Conservation (phyloP, 2,888 invertebrate genomes). For the Drosophila emarginata region DNA sequence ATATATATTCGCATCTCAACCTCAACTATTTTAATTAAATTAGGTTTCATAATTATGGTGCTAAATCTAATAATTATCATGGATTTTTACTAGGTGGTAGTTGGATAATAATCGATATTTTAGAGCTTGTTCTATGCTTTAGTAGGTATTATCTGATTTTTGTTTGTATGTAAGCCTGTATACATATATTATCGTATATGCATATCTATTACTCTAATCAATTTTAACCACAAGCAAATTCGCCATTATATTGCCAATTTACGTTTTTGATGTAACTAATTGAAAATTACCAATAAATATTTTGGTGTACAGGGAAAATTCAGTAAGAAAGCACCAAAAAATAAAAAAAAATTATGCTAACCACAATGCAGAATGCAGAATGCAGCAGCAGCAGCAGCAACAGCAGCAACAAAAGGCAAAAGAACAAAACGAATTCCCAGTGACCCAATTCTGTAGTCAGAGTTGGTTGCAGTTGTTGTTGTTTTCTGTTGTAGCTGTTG, state of each 20-base stretch:
- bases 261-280: constrained; percentile 59
- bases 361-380: constrained; percentile 58
- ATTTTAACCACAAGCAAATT: constrained; percentile 33
- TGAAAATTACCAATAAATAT: constrained; percentile 68
- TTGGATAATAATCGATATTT: too few species aligned
- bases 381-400: constrained; percentile 29
- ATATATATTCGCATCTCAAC: too few species aligned
- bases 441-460: constrained; percentile 68
- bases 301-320: constrained; percentile 24
- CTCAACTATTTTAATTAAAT: too few species aligned
- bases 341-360: constrained; percentile 61
- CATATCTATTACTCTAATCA: constrained; percentile 5
- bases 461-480: constrained; percentile 48
- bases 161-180: too few species aligned
- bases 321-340: constrained; percentile 17
- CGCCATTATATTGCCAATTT: constrained; percentile 13
- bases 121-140: background rate
- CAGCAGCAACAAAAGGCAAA: constrained; percentile 37
- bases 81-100: too few species aligned
- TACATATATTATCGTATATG: too few species aligned
- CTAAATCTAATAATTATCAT: too few species aligned
- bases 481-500: constrained; percentile 37
- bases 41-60: too few species aligned
- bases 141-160: background rate
- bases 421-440: constrained; percentile 73